Percentiles rank a stretch among this genome's conserved stretches.
Evolutionary conservation across 2,888 invertebrate genomes (phyloP).

Genomic region (Lasiommata megera): DNA sequence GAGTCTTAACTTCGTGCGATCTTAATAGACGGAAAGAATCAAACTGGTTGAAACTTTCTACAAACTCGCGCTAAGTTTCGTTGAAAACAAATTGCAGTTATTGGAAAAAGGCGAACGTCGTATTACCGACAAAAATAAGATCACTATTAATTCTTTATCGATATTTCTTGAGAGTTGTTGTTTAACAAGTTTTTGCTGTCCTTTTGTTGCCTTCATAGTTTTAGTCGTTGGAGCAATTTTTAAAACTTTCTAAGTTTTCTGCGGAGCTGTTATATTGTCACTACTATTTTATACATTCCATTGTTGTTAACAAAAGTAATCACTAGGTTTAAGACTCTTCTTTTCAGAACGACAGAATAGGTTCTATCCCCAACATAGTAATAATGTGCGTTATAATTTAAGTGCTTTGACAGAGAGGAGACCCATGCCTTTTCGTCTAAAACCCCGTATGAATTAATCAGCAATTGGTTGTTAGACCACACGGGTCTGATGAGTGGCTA

Average conservation of each 20-base stretch:
- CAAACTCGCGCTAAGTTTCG: conserved; percentile 1
- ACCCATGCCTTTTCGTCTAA: too few relatives aligned
- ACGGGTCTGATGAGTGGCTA: too few relatives aligned
- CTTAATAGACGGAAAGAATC: neutral
- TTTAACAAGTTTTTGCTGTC: conserved; percentile 20
- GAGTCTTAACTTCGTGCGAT: too few relatives aligned
- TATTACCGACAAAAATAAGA: conserved; percentile 14
- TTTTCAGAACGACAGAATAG: too few relatives aligned
- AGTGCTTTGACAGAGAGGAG: too few relatives aligned
- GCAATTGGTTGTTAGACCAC: too few relatives aligned
- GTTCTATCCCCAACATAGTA: too few relatives aligned
- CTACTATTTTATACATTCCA: neutral
- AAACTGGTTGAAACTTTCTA: conserved; percentile 3
- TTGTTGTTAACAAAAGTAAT: too few relatives aligned
- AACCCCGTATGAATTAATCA: too few relatives aligned
- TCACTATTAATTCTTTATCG: conserved; percentile 20
- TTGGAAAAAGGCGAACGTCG: conserved; percentile 17
- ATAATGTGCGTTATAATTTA: too few relatives aligned
- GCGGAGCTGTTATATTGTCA: conserved; percentile 7
- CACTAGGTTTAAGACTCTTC: too few relatives aligned
- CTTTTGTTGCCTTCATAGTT: conserved; percentile 13
- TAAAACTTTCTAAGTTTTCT: conserved; percentile 11
- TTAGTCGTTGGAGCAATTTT: conserved; percentile 12
- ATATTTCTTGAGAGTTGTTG: conserved; percentile 22
- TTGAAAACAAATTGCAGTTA: conserved; percentile 19